Base-by-base conservation (phyloP, 2,888 invertebrate species). In the Microchrysa polita region DNA sequence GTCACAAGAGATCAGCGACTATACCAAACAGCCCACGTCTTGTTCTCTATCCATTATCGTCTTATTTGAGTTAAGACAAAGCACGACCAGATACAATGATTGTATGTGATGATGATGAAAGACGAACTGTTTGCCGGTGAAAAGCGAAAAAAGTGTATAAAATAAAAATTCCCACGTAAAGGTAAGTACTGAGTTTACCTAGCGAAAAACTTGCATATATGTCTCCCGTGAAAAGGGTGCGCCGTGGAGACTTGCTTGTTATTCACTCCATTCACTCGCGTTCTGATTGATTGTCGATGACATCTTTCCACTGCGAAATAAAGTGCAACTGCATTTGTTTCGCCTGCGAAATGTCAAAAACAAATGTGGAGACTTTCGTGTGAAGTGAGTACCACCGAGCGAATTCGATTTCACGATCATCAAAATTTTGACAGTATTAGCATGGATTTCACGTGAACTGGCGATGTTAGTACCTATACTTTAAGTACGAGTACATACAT, bases 1-100 rank as follows among this genome's bases (percentile, higher is more conserved):
- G 69, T 18, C 52, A 53, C 53, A 27, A 55, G 40, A 55, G 34
- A 69, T 69, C 69, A 55, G 69, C n/a, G n/a, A 55, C 55, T 34
- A 12, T 55, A n/a, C n/a, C n/a, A n/a, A n/a, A n/a, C 40, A 22
- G 34, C 69, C 69, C 40, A 69, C 69, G 55, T 57, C 18, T n/a
- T 16, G 1, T 1, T 10, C 20, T 22, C 48, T 1, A 48, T 65
- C 48, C 9, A 48, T 65, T 44, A 20, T 44, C 44, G 42, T 20
- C 10, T 48, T 7, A 65, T 65, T 65, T n/a, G n/a, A n/a, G n/a
- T n/a, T 5, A 9, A 34, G 27, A 7, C 27, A 7, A 34, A 34
- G 65, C 22, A n/a, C 40, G 44, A 10, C 48, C 44, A 65, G 20
- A 48, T 9, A 63, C 12, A 42, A 60, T 5, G n/a, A 40, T 7